Evolutionary conservation across 2,113 vertebrate genomes (phyloP).

Genomic region (Nipponia nippon): DNA sequence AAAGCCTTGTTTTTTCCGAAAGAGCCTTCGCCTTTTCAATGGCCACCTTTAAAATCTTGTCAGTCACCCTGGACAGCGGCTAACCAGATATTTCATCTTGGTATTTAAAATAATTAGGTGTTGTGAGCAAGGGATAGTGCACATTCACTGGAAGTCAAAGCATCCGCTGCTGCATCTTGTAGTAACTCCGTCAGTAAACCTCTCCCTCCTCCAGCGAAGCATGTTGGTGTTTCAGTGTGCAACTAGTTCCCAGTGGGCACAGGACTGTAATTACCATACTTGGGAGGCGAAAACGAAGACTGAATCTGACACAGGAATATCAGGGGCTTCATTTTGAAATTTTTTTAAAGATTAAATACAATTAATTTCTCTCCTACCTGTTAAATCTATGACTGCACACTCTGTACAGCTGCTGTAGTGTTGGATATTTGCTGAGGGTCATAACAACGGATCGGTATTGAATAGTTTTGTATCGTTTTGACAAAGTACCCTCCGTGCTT

Average conservation of each 20-base stretch:
- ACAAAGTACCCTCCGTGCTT: neutral
- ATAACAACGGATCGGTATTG: neutral
- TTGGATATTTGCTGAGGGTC: neutral
- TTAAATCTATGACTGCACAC: neutral
- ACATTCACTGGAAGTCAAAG: neutral
- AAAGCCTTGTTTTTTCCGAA: neutral
- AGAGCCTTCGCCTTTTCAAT: neutral
- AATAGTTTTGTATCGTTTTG: neutral
- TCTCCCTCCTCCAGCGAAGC: neutral
- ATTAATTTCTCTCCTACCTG: neutral
- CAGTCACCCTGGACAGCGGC: neutral
- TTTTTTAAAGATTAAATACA: neutral
- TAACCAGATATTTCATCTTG: neutral
- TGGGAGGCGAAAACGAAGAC: neutral
- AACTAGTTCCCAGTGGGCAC: neutral
- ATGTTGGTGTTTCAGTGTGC: neutral
- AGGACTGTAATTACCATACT: conserved; percentile 23
- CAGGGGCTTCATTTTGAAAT: neutral
- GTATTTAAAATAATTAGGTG: neutral
- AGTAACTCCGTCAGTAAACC: neutral
- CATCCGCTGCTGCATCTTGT: neutral
- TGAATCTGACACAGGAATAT: neutral
- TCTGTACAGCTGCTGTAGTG: neutral
- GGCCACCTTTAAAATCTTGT: neutral
- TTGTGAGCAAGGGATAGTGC: neutral